phyloP scores from a whole-genome alignment of 2,113 vertebrate genomes.

The Ictalurus punctatus region DNA sequence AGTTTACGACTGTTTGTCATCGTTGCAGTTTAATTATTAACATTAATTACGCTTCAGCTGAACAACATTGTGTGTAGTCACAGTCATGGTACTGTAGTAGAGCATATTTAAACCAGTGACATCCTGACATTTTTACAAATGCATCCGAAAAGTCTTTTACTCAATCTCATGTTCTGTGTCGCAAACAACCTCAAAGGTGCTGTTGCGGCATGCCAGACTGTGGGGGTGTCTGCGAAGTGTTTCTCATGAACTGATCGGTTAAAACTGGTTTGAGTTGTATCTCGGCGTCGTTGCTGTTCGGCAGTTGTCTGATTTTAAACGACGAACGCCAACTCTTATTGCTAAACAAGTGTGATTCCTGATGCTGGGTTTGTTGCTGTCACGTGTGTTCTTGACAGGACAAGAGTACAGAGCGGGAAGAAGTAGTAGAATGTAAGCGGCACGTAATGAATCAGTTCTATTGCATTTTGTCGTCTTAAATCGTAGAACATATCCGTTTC shows the following conservation, averaged over 20 bases:
- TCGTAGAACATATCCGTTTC: not conserved
- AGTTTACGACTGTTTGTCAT: not conserved
- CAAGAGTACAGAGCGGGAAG: not conserved
- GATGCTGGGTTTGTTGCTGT: not conserved
- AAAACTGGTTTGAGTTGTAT: not conserved
- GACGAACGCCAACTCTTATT: not conserved
- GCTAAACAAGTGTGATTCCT: not conserved
- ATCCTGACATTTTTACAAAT: too few species aligned
- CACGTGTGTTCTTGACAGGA: not conserved
- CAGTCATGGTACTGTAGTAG: too few species aligned
- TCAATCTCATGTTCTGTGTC: not conserved
- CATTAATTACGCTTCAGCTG: not conserved
- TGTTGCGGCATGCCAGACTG: not conserved
- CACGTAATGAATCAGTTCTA: not conserved
- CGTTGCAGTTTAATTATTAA: not conserved
- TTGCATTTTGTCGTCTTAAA: not conserved
- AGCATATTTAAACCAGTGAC: not conserved
- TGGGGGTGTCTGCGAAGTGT: not conserved
- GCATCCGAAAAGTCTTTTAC: not conserved
- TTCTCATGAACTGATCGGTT: not conserved
- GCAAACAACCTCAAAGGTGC: not conserved
- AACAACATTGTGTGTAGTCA: not conserved
- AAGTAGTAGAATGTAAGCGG: too few species aligned
- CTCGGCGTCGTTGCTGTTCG: not conserved
- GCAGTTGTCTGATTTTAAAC: not conserved